Conservation (phyloP, 1,140 invertebrate species). For the Batillaria attramentaria region DNA sequence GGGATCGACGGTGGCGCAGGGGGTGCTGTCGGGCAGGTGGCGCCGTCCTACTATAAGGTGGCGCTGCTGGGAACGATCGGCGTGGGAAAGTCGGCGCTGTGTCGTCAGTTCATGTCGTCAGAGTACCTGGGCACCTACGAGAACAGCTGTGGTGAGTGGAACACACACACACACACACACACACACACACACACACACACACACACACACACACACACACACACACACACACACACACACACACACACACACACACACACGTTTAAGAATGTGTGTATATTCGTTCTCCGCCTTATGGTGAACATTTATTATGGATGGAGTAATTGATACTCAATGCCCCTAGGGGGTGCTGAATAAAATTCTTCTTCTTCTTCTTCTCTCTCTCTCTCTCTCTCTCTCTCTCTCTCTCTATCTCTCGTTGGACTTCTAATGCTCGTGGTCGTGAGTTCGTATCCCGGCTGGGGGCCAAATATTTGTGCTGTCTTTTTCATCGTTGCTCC, state of each 20-base stretch:
- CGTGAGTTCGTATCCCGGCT: too few relatives aligned
- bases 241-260: conserved; percentile 16
- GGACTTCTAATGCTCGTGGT: too few relatives aligned
- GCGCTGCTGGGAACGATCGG: conserved; percentile 88
- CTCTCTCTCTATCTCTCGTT: not conserved
- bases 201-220: not conserved
- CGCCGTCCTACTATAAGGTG: conserved; percentile 78
- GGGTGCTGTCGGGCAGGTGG: conserved; percentile 25
- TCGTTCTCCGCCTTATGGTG: too few relatives aligned
- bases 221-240: not conserved
- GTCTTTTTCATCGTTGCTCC: not conserved
- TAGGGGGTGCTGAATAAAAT: too few relatives aligned
- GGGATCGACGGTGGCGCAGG: conserved; percentile 19
- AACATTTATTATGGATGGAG: too few relatives aligned
- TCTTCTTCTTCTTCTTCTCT: too few relatives aligned
- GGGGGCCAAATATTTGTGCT: not conserved
- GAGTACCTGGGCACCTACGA: conserved; percentile 95
- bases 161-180: conserved; percentile 16
- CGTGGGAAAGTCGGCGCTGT: conserved; percentile 90
- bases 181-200: conserved; percentile 9
- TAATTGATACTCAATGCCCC: too few relatives aligned
- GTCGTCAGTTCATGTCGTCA: conserved; percentile 93
- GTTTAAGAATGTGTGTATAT: too few relatives aligned
- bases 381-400: not conserved
- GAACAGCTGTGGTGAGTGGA: conserved; percentile 71